Base-by-base conservation (phyloP, 2,888 invertebrate genomes). In the Yponomeuta evonymella region DNA sequence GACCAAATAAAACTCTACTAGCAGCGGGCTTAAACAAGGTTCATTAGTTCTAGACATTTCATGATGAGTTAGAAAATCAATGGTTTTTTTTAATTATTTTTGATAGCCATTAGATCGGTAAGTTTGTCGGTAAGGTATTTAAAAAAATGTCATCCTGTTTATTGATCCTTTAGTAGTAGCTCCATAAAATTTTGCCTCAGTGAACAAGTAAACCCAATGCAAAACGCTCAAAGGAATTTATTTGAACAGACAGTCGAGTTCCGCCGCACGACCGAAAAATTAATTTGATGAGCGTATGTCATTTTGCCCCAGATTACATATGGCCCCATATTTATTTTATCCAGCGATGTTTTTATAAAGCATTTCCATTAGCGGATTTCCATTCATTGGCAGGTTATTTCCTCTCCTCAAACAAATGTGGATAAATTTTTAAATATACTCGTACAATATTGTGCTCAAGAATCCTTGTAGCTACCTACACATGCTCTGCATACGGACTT, bases 251-350 rank as follows among this genome's bases (percentile, higher is more conserved):
- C 51, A 58, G 51, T 15, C 5, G 51, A 15, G 51, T 58, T 58
- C 51, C 12, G 51, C 51, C 12, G 15, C 51, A 5, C 51, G 15
- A 58, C 51, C 15, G 51, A 58, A 58, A 58, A 58, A 58, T 3
- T 58, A 58, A 58, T 58, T 58, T 58, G 51, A 58, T 58, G 51
- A 58, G 51, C 51, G 51, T 58, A 58, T 58, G 51, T 58, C 51
- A 58, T 58, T 58, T 58, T 5, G 51, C 51, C 15, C 51, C 51
- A 58, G 51, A 58, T 58, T 58, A 58, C 51, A 58, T 15, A 58
- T 58, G 51, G 51, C 15, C 12, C 1, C 51, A 58, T 58, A 58
- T 58, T 58, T 58, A 15, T 58, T 58, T 51, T 58, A 58, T 15
- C 51, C 51, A 12, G 51, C 12, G 51, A 58, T 58, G 51, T 58